Evolutionary conservation across 2,113 vertebrate species (phyloP).

Genomic region (Maccullochella peelii): DNA sequence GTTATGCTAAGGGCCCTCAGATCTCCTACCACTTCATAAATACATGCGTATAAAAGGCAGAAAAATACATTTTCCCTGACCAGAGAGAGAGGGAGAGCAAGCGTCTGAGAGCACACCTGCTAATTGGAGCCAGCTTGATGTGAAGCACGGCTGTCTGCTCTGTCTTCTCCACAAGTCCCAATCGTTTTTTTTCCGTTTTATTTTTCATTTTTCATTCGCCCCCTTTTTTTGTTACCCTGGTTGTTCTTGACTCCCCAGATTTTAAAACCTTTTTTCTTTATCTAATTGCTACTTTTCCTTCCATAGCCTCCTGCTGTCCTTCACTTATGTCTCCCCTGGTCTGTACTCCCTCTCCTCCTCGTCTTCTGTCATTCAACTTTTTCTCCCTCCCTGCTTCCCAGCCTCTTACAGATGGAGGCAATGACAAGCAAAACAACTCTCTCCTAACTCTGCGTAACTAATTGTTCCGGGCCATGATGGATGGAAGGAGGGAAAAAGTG

Average conservation of each 20-base stretch:
- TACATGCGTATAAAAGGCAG: conserved; percentile 93
- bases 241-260: conserved; percentile 36
- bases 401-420: conserved; percentile 82
- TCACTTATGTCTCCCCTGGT: conserved; percentile 32
- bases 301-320: conserved; percentile 30
- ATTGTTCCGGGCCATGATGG: conserved; percentile 84
- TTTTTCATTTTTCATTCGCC: conserved; percentile 35
- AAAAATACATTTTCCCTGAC: conserved; percentile 78
- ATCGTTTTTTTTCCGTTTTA: conserved; percentile 15
- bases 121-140: conserved; percentile 98
- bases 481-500: conserved; percentile 50
- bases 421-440: conserved; percentile 68
- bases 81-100: conserved; percentile 64
- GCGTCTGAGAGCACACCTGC: conserved; percentile 95
- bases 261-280: conserved; percentile 23
- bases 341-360: neutral
- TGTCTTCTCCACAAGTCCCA: conserved; percentile 74
- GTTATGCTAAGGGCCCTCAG: conserved; percentile 96
- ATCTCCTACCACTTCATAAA: conserved; percentile 99
- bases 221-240: conserved; percentile 66
- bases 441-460: conserved; percentile 85
- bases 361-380: conserved; percentile 52
- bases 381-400: conserved; percentile 60
- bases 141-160: conserved; percentile 92
- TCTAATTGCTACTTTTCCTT: neutral